A percentile compares a stretch with the other conserved stretches of the same genome.
phyloP scores from a whole-genome alignment of 2,113 vertebrate genomes.

The Centropus bengalensis region DNA sequence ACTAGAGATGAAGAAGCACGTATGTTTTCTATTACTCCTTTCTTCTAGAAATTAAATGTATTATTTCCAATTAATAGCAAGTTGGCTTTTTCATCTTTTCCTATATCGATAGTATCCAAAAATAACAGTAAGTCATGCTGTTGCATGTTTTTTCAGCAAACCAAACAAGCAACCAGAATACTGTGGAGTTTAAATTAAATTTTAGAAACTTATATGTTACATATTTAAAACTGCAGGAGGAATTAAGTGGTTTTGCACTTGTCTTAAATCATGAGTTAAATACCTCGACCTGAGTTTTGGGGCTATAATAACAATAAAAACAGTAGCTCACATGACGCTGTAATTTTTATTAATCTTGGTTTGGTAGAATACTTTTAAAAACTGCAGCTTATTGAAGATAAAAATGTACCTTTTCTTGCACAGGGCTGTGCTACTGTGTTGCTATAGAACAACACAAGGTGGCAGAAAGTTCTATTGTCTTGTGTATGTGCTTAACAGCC shows the following conservation, averaged over 20 bases:
- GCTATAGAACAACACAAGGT: background rate
- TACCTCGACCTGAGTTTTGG: background rate
- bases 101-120: slow-evolving; percentile 52
- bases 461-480: background rate
- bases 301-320: background rate
- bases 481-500: background rate
- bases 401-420: background rate
- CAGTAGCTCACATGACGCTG: background rate
- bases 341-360: background rate
- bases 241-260: background rate
- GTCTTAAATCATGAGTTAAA: background rate
- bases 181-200: background rate
- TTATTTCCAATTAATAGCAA: slow-evolving; percentile 71
- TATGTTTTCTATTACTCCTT: slow-evolving; percentile 68
- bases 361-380: background rate
- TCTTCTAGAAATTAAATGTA: slow-evolving; percentile 64
- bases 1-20: slow-evolving; percentile 42
- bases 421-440: background rate
- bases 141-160: slow-evolving; percentile 53
- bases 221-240: background rate
- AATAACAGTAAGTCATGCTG: slow-evolving; percentile 51
- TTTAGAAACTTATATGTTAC: background rate
- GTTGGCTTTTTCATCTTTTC: slow-evolving; percentile 57
- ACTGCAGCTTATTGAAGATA: background rate
- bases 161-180: slow-evolving; percentile 20